A percentile compares a stretch with the other conserved stretches of the same genome.
Evolutionary conservation across 2,888 invertebrate genomes (phyloP).

Genomic region (Seira sanloemensis): DNA sequence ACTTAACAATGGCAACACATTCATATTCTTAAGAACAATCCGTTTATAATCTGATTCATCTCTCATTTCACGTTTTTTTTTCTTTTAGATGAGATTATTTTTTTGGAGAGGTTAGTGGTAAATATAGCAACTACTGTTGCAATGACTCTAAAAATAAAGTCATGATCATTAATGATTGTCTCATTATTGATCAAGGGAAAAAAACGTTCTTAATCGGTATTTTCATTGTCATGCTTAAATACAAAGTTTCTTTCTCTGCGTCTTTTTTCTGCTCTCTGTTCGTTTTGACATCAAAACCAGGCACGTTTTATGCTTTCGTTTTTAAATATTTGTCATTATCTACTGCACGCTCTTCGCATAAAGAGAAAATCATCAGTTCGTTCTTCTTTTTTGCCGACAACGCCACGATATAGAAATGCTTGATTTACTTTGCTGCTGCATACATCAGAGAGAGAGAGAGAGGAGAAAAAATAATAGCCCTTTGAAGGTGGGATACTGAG

Average conservation of each 20-base stretch:
- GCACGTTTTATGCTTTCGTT: constrained; percentile 37
- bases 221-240: constrained; percentile 56
- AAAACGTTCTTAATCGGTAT: constrained; percentile 27
- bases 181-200: constrained; percentile 38
- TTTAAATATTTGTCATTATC: constrained; percentile 24
- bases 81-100: neutral
- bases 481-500: constrained; percentile 22
- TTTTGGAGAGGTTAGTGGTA: neutral
- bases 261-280: neutral
- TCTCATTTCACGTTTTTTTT: neutral
- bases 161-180: constrained; percentile 54
- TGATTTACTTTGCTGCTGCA: constrained; percentile 20
- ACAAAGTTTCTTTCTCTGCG: neutral
- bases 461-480: neutral
- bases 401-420: neutral
- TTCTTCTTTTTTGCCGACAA: constrained; percentile 16
- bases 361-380: constrained; percentile 21
- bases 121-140: neutral
- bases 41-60: too few species aligned
- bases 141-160: constrained; percentile 46
- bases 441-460: constrained; percentile 12
- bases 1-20: too few species aligned
- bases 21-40: too few species aligned
- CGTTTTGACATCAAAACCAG: constrained; percentile 21
- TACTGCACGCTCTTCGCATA: constrained; percentile 26